Conservation (phyloP, 1,140 invertebrate species). For the Drusus annulatus region DNA sequence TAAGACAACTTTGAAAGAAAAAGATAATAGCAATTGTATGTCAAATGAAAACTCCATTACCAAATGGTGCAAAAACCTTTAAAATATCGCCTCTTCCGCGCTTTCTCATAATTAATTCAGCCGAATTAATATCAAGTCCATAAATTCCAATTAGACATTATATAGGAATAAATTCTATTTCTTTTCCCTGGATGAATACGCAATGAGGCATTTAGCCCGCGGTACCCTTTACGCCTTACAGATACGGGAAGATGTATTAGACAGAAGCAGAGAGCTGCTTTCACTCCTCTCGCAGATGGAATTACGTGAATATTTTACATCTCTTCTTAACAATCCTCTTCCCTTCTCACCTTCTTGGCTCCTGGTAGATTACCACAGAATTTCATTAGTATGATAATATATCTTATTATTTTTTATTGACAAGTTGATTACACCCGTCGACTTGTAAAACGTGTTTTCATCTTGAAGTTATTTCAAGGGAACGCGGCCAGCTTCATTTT, state of each 20-base stretch:
- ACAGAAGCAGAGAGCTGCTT: slow-evolving; percentile 15
- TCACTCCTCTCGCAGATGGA: slow-evolving; percentile 31
- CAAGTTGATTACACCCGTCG: slow-evolving; percentile 23
- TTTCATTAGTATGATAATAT: slow-evolving; percentile 40
- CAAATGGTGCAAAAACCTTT: too few relatives aligned
- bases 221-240: not conserved
- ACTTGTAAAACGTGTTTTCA: slow-evolving; percentile 25
- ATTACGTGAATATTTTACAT: slow-evolving; percentile 44
- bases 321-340: not conserved
- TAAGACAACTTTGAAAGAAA: not conserved
- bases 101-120: slow-evolving; percentile 24
- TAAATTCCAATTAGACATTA: slow-evolving; percentile 50
- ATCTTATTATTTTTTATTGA: slow-evolving; percentile 41
- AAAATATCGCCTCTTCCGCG: too few relatives aligned
- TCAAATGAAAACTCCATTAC: too few relatives aligned
- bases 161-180: slow-evolving; percentile 46
- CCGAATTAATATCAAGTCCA: slow-evolving; percentile 20
- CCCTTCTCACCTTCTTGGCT: slow-evolving; percentile 18
- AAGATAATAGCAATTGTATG: too few relatives aligned
- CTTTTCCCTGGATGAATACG: slow-evolving; percentile 46
- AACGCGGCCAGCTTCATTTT: slow-evolving; percentile 1
- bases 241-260: slow-evolving; percentile 44
- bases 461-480: slow-evolving; percentile 25
- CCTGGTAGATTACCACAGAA: slow-evolving; percentile 18
- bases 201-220: slow-evolving; percentile 38